Percentiles rank a stretch among this genome's conserved stretches.
phyloP scores from a whole-genome alignment of 2,797 vertebrate species.

The Eulemur mongoz region DNA sequence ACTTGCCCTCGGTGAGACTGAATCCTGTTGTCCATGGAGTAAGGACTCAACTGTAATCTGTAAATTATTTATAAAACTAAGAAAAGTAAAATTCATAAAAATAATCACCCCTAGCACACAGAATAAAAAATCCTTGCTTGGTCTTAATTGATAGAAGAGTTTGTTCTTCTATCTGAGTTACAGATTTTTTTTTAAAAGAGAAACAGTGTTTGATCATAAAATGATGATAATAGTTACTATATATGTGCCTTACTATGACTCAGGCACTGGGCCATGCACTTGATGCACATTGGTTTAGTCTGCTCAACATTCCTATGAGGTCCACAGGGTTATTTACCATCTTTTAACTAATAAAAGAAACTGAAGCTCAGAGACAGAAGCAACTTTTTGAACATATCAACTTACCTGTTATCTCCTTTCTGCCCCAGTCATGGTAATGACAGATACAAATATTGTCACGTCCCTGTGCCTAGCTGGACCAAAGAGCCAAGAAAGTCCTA shows the following conservation, averaged over 20 bases:
- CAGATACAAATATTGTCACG: not conserved
- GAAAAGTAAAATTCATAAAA: slow-evolving; percentile 16
- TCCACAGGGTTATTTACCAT: no score
- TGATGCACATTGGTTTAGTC: not conserved
- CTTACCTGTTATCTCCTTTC: not conserved
- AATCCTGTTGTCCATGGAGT: not conserved
- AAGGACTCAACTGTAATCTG: not conserved
- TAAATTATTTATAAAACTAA: not conserved
- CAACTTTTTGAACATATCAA: not conserved
- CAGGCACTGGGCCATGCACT: not conserved
- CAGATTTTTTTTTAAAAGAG: not conserved
- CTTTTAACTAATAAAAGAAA: slow-evolving; percentile 10
- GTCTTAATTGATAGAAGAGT: not conserved
- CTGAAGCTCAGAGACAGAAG: not conserved
- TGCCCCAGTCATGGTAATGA: not conserved
- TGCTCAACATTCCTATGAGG: not conserved
- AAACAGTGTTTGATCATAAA: not conserved
- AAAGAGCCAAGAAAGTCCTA: not conserved
- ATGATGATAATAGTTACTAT: not conserved
- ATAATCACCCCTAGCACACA: not conserved
- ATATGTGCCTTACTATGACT: not conserved
- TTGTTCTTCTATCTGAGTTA: not conserved
- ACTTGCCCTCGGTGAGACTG: not conserved
- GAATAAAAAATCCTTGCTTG: slow-evolving; percentile 5
- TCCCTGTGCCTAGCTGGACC: not conserved